A percentile compares a stretch with the other conserved stretches of the same genome.
Evolutionary conservation across 2,888 invertebrate genomes (phyloP).

Genomic region (Nephrotoma guestfalica): DNA sequence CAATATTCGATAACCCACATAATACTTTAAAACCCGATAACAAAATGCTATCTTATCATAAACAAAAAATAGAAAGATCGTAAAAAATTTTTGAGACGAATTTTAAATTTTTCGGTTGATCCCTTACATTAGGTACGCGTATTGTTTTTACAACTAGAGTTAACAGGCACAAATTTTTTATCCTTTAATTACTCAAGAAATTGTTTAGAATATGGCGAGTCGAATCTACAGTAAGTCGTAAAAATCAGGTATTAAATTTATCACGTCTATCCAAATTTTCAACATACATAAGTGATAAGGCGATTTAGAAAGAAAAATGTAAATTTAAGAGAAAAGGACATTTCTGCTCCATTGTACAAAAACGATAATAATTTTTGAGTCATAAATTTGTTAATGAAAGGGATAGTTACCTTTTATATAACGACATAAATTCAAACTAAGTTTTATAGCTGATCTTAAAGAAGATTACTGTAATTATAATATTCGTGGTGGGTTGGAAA

Average conservation of each 20-base stretch:
- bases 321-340: neutral
- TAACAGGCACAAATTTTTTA: neutral
- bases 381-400: neutral
- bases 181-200: neutral
- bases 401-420: neutral
- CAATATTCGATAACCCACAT: neutral
- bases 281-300: neutral
- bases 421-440: neutral
- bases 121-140: neutral
- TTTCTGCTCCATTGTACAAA: neutral
- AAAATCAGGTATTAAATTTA: neutral
- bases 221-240: neutral
- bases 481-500: neutral
- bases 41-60: neutral
- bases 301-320: neutral
- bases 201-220: neutral
- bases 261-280: neutral
- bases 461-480: neutral
- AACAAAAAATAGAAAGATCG: neutral
- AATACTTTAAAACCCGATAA: neutral
- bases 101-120: neutral
- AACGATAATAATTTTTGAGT: neutral
- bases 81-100: neutral
- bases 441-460: neutral
- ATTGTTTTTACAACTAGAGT: neutral